These are phyloP conservation scores for Schlechtendalia chinensis DNA, from an alignment of 1,140 invertebrate species.

Conservation along the genomic window DNA sequence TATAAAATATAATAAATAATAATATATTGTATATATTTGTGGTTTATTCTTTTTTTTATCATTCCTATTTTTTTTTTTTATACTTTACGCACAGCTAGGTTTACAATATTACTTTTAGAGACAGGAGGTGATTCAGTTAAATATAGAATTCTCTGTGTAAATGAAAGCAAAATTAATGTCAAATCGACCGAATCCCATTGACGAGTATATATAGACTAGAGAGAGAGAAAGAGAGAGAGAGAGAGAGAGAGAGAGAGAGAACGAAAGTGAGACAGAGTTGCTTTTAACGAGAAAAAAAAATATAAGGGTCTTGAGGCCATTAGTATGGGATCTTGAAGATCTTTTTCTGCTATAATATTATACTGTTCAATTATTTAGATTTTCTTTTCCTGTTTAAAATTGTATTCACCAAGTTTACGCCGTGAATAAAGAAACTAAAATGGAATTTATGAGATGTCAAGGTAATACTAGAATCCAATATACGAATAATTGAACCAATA, in stretches of 20 bases:
- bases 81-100: not conserved
- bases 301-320: conserved; percentile 12
- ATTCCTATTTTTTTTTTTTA: conserved; percentile 1
- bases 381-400: conserved; percentile 16
- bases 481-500: conserved; percentile 36
- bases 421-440: conserved; percentile 15
- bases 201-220: not conserved
- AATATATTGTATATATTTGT: not conserved
- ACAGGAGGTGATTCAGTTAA: not conserved
- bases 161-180: conserved; percentile 16
- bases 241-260: too few species aligned
- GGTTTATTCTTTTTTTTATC: not conserved
- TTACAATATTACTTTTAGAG: not conserved
- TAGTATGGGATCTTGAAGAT: not conserved
- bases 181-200: conserved; percentile 10
- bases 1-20: too few species aligned
- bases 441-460: conserved; percentile 8
- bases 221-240: too few species aligned
- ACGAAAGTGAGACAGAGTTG: not conserved
- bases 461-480: conserved; percentile 3
- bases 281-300: conserved; percentile 31
- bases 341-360: not conserved
- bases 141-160: not conserved
- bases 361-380: conserved; percentile 27
- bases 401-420: conserved; percentile 4